phyloP scores from a whole-genome alignment of 2,888 invertebrate genomes.

The Ormyrus pomaceus region DNA sequence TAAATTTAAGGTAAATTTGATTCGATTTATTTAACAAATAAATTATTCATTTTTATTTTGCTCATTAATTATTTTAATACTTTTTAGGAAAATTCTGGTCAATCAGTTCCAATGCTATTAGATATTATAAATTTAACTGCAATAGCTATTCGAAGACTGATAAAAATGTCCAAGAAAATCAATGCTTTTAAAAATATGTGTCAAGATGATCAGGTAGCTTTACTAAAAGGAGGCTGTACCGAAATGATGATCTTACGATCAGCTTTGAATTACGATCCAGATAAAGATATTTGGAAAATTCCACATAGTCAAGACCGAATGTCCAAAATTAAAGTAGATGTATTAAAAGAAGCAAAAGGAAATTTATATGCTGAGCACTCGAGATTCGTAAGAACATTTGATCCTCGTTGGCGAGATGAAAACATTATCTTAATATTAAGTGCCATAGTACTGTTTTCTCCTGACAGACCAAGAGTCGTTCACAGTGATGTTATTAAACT shows the following conservation, averaged over 20 bases:
- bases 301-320: constrained; percentile 87
- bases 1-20: constrained; percentile 77
- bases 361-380: constrained; percentile 93
- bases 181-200: constrained; percentile 95
- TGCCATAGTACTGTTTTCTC: constrained; percentile 93
- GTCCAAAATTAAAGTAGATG: constrained; percentile 89
- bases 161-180: constrained; percentile 90
- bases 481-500: constrained; percentile 90
- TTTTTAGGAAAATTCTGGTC: constrained; percentile 68
- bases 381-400: constrained; percentile 90
- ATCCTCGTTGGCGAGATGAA: constrained; percentile 91
- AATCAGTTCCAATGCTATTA: constrained; percentile 83
- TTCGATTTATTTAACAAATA: constrained; percentile 8
- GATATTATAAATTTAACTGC: constrained; percentile 94
- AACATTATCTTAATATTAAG: constrained; percentile 93
- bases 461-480: constrained; percentile 86
- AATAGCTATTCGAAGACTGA: constrained; percentile 90
- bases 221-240: constrained; percentile 95
- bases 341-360: constrained; percentile 93
- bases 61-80: constrained; percentile 4
- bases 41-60: background rate
- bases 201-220: constrained; percentile 93
- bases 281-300: constrained; percentile 93
- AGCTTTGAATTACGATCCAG: constrained; percentile 93
- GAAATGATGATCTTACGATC: constrained; percentile 97